Evolutionary conservation across 92 coral and sea anemone species (phyloP).

Genomic region (Micromussa lordhowensis): DNA sequence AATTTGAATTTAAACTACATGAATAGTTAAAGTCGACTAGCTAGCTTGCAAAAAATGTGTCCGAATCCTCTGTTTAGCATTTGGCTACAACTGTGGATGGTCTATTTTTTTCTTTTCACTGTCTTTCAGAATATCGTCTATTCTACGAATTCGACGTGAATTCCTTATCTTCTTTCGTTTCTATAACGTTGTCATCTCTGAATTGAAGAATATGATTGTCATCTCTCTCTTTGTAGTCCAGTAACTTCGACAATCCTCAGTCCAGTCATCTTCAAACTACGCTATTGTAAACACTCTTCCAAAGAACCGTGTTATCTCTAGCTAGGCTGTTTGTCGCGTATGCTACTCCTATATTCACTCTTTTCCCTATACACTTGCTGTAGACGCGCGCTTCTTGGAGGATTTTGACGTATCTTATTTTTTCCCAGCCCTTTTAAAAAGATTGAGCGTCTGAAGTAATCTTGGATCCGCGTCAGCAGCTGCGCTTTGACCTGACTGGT

Average conservation of each 20-base stretch:
- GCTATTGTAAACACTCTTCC: background rate
- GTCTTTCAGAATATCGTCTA: background rate
- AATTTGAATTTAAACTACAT: background rate
- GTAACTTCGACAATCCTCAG: background rate
- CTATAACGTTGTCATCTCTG: background rate
- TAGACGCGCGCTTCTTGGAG: background rate
- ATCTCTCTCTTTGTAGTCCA: background rate
- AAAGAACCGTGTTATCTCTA: background rate
- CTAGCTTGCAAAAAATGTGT: background rate
- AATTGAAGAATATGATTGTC: background rate
- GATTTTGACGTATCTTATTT: slow-evolving; percentile 9
- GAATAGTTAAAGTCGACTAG: background rate
- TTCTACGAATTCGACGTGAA: background rate
- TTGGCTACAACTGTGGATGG: background rate
- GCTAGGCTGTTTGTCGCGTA: background rate
- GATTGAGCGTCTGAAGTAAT: slow-evolving; percentile 68
- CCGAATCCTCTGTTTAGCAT: background rate
- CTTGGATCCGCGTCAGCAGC: slow-evolving; percentile 64
- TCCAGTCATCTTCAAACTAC: background rate
- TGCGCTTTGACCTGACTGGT: slow-evolving; percentile 10
- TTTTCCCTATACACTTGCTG: background rate
- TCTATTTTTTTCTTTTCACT: background rate
- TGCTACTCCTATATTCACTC: background rate
- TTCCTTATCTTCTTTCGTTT: background rate
- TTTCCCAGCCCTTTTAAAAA: slow-evolving; percentile 62